Percentiles rank a stretch among this genome's conserved stretches.
phyloP scores from a whole-genome alignment of 2,113 vertebrate species.

The Pluvialis apricaria region DNA sequence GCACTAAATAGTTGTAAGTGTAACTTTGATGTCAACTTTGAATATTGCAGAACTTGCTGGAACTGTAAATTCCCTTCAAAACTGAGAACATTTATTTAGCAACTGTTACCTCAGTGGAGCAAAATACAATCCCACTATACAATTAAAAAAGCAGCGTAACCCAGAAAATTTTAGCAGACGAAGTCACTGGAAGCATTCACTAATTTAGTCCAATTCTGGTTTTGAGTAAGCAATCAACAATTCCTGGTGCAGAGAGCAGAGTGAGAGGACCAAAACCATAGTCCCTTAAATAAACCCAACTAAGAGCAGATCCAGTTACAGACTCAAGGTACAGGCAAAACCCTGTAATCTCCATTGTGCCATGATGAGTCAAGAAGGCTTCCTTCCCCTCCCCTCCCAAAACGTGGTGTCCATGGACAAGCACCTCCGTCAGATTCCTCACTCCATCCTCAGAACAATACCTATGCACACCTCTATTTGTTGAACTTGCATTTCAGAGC shows the following conservation, averaged over 20 bases:
- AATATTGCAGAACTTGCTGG: background rate
- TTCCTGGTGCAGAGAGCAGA: background rate
- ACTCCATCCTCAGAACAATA: background rate
- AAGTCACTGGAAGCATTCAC: background rate
- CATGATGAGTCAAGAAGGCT: background rate
- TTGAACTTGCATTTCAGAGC: background rate
- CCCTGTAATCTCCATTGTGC: background rate
- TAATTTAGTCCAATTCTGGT: background rate
- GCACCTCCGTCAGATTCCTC: background rate
- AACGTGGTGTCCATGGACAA: background rate
- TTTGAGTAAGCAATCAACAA: background rate
- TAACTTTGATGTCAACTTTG: background rate
- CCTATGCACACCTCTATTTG: background rate
- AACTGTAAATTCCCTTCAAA: background rate
- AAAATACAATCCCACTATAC: background rate
- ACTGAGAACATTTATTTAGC: background rate
- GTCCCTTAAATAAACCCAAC: background rate
- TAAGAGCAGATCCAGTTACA: background rate
- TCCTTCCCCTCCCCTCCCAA: background rate
- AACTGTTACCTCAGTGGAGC: background rate
- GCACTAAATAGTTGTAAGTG: fast-evolving
- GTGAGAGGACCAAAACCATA: background rate
- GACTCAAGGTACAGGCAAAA: background rate
- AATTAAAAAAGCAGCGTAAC: background rate
- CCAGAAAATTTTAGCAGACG: background rate